Conservation (phyloP, 92 coral and sea anemone species). For the Virgularia gustaviana region DNA sequence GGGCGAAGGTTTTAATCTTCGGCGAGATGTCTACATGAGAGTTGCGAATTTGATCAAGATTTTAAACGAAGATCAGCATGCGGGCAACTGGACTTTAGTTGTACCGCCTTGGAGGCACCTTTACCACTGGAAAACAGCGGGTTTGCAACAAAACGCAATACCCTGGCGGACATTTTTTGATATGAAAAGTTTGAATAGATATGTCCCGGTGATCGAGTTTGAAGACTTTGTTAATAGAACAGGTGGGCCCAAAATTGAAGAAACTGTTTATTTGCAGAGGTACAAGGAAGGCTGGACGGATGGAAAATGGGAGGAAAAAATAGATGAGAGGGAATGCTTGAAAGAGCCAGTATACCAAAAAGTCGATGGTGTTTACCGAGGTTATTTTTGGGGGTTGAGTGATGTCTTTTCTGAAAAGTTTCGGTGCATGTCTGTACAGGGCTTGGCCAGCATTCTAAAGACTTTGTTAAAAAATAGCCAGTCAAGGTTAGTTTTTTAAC, state of each 20-base stretch:
- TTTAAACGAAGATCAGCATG: slow-evolving; percentile 65
- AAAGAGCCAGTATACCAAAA: slow-evolving; percentile 70
- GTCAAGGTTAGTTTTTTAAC: slow-evolving; percentile 58
- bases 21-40: slow-evolving; percentile 93
- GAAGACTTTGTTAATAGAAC: slow-evolving; percentile 84
- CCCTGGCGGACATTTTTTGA: slow-evolving; percentile 97
- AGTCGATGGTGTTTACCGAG: slow-evolving; percentile 68
- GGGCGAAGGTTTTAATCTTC: slow-evolving; percentile 90
- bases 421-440: slow-evolving; percentile 86
- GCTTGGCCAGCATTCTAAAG: slow-evolving; percentile 72
- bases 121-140: slow-evolving; percentile 85
- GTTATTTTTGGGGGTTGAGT: slow-evolving; percentile 83
- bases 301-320: slow-evolving; percentile 95
- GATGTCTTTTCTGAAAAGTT: slow-evolving; percentile 82
- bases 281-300: slow-evolving; percentile 95
- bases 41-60: slow-evolving; percentile 79
- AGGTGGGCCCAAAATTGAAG: slow-evolving; percentile 77
- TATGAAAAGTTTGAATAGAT: slow-evolving; percentile 78
- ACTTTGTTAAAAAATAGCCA: slow-evolving; percentile 59
- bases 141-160: slow-evolving; percentile 71
- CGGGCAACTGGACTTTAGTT: slow-evolving; percentile 90
- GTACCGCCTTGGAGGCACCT: slow-evolving; percentile 95
- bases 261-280: slow-evolving; percentile 79
- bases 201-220: slow-evolving; percentile 90
- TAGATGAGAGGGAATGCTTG: slow-evolving; percentile 86